phyloP scores from a whole-genome alignment of 1,140 invertebrate genomes.

The Drosophila virilis region DNA sequence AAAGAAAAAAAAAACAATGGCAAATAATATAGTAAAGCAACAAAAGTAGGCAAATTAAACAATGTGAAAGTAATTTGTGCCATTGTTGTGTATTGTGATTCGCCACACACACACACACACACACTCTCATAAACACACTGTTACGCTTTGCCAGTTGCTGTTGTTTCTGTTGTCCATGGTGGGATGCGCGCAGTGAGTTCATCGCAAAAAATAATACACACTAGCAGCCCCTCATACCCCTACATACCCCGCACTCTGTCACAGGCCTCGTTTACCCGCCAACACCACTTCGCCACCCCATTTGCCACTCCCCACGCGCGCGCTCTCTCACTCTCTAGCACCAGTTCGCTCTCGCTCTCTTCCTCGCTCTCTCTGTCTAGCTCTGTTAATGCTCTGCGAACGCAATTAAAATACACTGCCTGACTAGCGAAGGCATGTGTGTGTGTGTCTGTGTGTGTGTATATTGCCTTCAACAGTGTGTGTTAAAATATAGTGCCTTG shows the following conservation, averaged over 20 bases:
- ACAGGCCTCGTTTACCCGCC: conserved; percentile 27
- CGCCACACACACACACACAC: conserved; percentile 23
- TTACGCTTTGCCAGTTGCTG: conserved; percentile 59
- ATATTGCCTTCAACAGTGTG: conserved; percentile 40
- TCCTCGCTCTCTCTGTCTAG: conserved; percentile 3
- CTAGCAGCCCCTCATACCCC: conserved; percentile 18
- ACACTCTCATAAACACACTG: neutral
- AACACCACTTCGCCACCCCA: conserved; percentile 37
- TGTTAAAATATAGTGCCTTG: conserved; percentile 76
- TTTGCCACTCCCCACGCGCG: conserved; percentile 43
- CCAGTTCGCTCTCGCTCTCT: conserved; percentile 13
- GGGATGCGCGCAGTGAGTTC: conserved; percentile 76
- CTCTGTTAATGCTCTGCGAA: conserved; percentile 47
- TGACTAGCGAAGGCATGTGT: conserved; percentile 31
- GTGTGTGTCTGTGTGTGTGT: conserved; percentile 35
- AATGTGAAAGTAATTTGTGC: conserved; percentile 76
- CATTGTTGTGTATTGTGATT: conserved; percentile 37
- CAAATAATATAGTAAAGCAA: conserved; percentile 16
- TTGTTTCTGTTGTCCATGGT: conserved; percentile 60
- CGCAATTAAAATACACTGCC: conserved; percentile 51
- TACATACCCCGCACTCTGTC: neutral
- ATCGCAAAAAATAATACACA: conserved; percentile 82
- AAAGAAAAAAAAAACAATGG: conserved; percentile 19
- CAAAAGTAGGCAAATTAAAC: conserved; percentile 45
- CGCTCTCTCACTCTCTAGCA: conserved; percentile 12